Evolutionary conservation across 2,113 vertebrate species (phyloP).

Genomic region (Malaclemys terrapin): DNA sequence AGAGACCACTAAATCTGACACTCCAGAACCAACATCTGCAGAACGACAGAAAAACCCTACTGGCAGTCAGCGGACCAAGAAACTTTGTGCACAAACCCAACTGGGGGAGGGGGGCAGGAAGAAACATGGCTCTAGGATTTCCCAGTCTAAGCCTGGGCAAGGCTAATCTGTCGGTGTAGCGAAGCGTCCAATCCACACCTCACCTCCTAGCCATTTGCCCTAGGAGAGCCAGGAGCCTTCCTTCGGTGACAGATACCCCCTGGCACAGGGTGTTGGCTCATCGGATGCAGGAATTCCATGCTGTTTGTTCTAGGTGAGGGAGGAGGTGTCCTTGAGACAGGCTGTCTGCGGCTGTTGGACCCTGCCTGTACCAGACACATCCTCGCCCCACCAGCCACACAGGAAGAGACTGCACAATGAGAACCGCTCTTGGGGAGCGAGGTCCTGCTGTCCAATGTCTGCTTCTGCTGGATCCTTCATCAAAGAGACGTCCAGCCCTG

Average conservation of each 20-base stretch:
- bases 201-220: neutral
- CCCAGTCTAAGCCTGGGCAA: neutral
- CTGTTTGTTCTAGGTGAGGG: neutral
- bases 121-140: neutral
- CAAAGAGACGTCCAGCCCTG: constrained; percentile 50
- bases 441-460: constrained; percentile 71
- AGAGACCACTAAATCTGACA: constrained; percentile 9
- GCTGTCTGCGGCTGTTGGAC: constrained; percentile 14
- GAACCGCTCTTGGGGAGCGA: constrained; percentile 75
- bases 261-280: neutral
- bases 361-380: constrained; percentile 49
- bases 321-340: constrained; percentile 16
- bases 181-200: neutral
- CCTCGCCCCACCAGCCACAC: constrained; percentile 60
- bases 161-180: neutral
- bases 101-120: neutral
- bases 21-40: neutral
- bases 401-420: constrained; percentile 76
- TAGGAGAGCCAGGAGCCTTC: neutral
- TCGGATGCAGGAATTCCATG: neutral
- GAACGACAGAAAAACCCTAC: neutral
- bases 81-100: constrained; percentile 6
- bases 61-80: neutral
- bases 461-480: constrained; percentile 72
- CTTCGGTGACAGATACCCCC: constrained; percentile 2